Conservation (phyloP, 2,888 invertebrate species). For the Drosophila atroscutellata region DNA sequence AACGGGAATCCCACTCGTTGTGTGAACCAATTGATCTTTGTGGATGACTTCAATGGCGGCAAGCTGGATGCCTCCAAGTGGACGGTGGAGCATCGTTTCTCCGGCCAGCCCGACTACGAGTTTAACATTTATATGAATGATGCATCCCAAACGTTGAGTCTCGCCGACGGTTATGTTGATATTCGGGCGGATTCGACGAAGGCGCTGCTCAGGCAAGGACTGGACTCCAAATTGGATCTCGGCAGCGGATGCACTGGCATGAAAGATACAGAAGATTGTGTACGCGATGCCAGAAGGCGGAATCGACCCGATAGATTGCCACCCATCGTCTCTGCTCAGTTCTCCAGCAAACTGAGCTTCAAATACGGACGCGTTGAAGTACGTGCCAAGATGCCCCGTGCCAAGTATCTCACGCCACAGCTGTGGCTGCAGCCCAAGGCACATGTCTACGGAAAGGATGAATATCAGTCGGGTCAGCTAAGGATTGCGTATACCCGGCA, state of each 20-base stretch:
- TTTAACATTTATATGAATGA: slow-evolving; percentile 64
- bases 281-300: slow-evolving; percentile 49
- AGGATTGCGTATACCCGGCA: slow-evolving; percentile 88
- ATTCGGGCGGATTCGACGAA: slow-evolving; percentile 69
- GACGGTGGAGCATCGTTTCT: slow-evolving; percentile 79
- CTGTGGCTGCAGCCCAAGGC: slow-evolving; percentile 88
- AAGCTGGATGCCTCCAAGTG: slow-evolving; percentile 72
- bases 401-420: slow-evolving; percentile 92
- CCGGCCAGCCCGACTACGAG: slow-evolving; percentile 80
- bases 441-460: slow-evolving; percentile 87
- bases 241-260: slow-evolving; percentile 80
- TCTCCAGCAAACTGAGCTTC: slow-evolving; percentile 88
- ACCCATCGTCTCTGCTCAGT: slow-evolving; percentile 88
- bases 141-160: slow-evolving; percentile 47
- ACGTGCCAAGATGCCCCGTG: slow-evolving; percentile 90
- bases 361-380: slow-evolving; percentile 89
- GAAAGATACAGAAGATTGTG: slow-evolving; percentile 70
- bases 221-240: slow-evolving; percentile 59
- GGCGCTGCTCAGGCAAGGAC: slow-evolving; percentile 39
- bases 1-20: slow-evolving; percentile 72
- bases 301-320: slow-evolving; percentile 86
- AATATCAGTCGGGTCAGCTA: slow-evolving; percentile 89
- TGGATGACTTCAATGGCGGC: slow-evolving; percentile 75
- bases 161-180: slow-evolving; percentile 62
- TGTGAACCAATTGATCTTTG: slow-evolving; percentile 77